Percentiles rank a stretch among this genome's conserved stretches.
These are phyloP conservation scores for Parapsyche elsis DNA, from an alignment of 1,140 invertebrate species.

Conservation along the genomic window DNA sequence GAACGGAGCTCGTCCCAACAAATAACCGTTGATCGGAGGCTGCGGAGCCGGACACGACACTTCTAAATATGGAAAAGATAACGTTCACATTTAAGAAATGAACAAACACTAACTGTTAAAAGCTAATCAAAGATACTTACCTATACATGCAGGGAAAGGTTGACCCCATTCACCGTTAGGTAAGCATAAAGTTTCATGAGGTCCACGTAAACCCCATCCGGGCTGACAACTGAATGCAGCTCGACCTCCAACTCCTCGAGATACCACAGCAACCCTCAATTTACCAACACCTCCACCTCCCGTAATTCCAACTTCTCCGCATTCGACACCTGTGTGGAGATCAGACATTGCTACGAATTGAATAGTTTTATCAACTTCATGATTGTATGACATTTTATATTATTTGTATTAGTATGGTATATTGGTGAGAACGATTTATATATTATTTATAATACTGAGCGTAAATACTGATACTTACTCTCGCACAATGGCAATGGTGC, in stretches of 20 bases:
- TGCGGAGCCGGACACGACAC: conserved; percentile 79
- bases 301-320: conserved; percentile 72
- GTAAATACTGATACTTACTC: conserved; percentile 68
- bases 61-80: conserved; percentile 65
- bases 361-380: conserved; percentile 37
- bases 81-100: background rate
- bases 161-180: conserved; percentile 83
- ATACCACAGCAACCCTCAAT: conserved; percentile 76
- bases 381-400: conserved; percentile 1
- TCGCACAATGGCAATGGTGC: conserved; percentile 82
- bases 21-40: conserved; percentile 79
- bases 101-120: background rate
- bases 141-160: conserved; percentile 78
- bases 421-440: too few species aligned
- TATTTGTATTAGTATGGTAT: too few species aligned
- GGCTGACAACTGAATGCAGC: conserved; percentile 83
- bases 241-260: conserved; percentile 79
- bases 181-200: conserved; percentile 79
- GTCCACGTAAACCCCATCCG: conserved; percentile 82
- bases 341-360: conserved; percentile 43
- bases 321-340: conserved; percentile 73
- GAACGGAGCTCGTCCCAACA: conserved; percentile 78
- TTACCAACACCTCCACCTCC: conserved; percentile 61
- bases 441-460: too few species aligned
- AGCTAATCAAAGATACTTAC: conserved; percentile 62